Percentiles rank a stretch among this genome's conserved stretches.
phyloP scores from a whole-genome alignment of 2,888 invertebrate genomes.

The Lithosia quadra region DNA sequence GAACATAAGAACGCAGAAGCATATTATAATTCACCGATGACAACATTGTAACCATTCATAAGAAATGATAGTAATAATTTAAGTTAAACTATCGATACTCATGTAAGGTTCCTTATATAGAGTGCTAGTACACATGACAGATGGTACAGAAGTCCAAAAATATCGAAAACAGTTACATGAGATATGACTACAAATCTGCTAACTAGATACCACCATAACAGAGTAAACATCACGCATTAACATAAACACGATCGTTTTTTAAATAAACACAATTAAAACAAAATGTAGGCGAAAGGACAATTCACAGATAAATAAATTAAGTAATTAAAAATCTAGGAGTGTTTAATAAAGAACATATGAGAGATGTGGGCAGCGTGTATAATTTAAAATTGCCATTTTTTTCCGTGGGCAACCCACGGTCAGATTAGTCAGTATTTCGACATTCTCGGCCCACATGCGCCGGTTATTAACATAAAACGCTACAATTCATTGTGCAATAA shows the following conservation, averaged over 20 bases:
- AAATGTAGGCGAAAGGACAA: constrained; percentile 66
- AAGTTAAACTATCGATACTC: constrained; percentile 32
- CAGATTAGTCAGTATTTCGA: constrained; percentile 86
- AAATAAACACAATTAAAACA: constrained; percentile 41
- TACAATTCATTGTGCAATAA: constrained; percentile 85
- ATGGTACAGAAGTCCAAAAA: constrained; percentile 64
- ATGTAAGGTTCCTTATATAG: constrained; percentile 37
- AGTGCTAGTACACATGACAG: constrained; percentile 48
- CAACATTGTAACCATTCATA: constrained; percentile 24
- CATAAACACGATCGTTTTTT: constrained; percentile 33
- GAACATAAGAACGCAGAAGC: constrained; percentile 17
- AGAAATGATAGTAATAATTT: constrained; percentile 35
- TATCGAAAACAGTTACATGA: constrained; percentile 57
- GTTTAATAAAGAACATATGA: constrained; percentile 75
- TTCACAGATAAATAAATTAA: constrained; percentile 75
- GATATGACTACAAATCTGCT: constrained; percentile 64
- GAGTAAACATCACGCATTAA: constrained; percentile 33
- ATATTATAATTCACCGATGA: constrained; percentile 19
- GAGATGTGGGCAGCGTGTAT: constrained; percentile 81
- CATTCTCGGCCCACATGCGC: constrained; percentile 78
- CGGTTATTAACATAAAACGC: constrained; percentile 84
- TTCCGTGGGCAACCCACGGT: constrained; percentile 80
- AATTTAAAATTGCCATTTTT: constrained; percentile 86
- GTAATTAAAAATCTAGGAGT: constrained; percentile 80
- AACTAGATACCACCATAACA: constrained; percentile 56